Evolutionary conservation across 2,113 vertebrate genomes (phyloP).

Genomic region (Myotis brandtii): DNA sequence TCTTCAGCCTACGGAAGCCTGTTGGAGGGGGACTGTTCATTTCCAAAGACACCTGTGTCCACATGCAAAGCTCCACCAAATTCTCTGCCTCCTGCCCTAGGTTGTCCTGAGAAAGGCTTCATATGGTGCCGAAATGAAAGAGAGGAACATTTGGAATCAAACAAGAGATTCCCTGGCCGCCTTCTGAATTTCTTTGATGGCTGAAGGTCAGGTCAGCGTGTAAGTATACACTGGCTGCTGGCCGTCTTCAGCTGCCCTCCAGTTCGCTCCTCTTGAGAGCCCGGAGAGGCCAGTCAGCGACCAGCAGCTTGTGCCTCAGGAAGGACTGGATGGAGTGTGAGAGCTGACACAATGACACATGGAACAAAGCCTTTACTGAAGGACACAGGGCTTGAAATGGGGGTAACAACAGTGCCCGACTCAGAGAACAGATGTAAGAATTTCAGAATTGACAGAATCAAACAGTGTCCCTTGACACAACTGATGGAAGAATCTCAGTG

Average conservation of each 20-base stretch:
- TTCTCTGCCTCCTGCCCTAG: not conserved
- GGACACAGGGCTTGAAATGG: not conserved
- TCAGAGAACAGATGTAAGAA: not conserved
- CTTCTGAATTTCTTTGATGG: not conserved
- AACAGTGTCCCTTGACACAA: not conserved
- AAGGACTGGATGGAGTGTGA: no score
- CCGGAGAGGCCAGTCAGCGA: not conserved
- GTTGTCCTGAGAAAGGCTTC: not conserved
- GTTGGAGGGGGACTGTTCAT: not conserved
- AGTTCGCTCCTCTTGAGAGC: not conserved
- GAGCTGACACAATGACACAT: not conserved
- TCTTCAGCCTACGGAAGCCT: not conserved
- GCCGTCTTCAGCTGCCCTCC: not conserved
- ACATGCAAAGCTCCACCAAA: not conserved
- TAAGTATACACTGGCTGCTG: not conserved
- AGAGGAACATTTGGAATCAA: not conserved
- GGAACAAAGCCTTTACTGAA: not conserved
- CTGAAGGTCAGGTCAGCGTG: not conserved
- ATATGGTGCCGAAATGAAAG: not conserved
- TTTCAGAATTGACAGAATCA: not conserved
- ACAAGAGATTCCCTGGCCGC: not conserved
- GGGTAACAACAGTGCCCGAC: no score
- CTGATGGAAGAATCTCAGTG: not conserved
- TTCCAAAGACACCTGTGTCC: not conserved
- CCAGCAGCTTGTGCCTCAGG: accelerated